Conservation (phyloP, 2,888 invertebrate genomes). For the Lasioglossum villosulum region DNA sequence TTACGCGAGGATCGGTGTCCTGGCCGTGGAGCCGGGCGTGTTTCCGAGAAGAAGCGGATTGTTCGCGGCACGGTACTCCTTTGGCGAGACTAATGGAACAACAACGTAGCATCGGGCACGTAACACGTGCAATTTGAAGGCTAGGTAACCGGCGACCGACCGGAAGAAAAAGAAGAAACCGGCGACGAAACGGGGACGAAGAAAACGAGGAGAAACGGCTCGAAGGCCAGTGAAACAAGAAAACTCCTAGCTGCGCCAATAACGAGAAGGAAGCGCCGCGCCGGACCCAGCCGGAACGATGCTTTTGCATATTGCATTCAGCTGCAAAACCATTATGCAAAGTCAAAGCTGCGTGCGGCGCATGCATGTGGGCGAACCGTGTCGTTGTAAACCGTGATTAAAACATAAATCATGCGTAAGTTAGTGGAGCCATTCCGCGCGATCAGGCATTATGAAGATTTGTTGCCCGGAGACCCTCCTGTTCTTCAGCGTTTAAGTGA, state of each 20-base stretch:
- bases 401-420: slow-evolving; percentile 76
- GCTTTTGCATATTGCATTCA: slow-evolving; percentile 61
- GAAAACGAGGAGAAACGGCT: slow-evolving; percentile 22
- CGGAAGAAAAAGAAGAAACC: slow-evolving; percentile 18
- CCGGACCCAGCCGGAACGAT: slow-evolving; percentile 19
- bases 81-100: slow-evolving; percentile 57
- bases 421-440: slow-evolving; percentile 60
- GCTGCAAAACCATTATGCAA: slow-evolving; percentile 71
- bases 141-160: slow-evolving; percentile 38
- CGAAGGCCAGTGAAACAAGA: slow-evolving; percentile 14
- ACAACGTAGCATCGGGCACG: slow-evolving; percentile 39
- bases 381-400: slow-evolving; percentile 73
- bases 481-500: slow-evolving; percentile 57
- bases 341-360: slow-evolving; percentile 64
- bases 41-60: slow-evolving; percentile 53
- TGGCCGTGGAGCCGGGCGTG: slow-evolving; percentile 14
- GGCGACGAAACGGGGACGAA: slow-evolving; percentile 19
- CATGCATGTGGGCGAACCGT: slow-evolving; percentile 64
- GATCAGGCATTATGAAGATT: slow-evolving; percentile 57
- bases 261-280: slow-evolving; percentile 54
- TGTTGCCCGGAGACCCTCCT: slow-evolving; percentile 31
- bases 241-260: slow-evolving; percentile 39
- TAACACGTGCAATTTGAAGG: slow-evolving; percentile 54
- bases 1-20: slow-evolving; percentile 35
- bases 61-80: slow-evolving; percentile 38